A percentile compares a stretch with the other conserved stretches of the same genome.
Evolutionary conservation across 2,888 invertebrate species (phyloP).

Genomic region (Crepidodera aurea): DNA sequence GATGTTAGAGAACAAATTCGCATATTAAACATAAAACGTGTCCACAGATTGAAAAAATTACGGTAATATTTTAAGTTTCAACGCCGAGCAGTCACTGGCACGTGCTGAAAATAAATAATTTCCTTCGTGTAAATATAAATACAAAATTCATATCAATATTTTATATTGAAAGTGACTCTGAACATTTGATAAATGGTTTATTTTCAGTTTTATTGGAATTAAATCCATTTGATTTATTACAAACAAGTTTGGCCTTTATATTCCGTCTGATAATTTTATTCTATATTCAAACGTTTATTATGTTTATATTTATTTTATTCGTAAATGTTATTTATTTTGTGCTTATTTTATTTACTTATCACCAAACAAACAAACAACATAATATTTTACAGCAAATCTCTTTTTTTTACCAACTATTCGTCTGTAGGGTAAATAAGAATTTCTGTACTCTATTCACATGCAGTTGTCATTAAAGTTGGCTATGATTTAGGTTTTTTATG

Average conservation of each 20-base stretch:
- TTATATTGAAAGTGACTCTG: constrained; percentile 35
- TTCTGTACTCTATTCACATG: too few species aligned
- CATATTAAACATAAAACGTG: neutral
- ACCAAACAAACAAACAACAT: too few species aligned
- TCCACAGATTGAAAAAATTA: constrained; percentile 16
- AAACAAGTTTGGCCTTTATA: constrained; percentile 10
- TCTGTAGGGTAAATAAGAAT: too few species aligned
- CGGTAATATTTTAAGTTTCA: constrained; percentile 26
- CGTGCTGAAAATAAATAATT: constrained; percentile 33
- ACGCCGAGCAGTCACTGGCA: constrained; percentile 29
- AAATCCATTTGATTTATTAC: constrained; percentile 20
- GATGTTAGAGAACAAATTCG: too few species aligned
- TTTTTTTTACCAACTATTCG: too few species aligned
- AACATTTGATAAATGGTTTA: constrained; percentile 32
- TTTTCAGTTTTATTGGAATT: constrained; percentile 36
- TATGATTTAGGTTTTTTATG: too few species aligned
- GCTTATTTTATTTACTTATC: neutral
- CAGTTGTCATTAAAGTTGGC: too few species aligned
- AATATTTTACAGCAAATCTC: too few species aligned
- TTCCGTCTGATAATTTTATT: constrained; percentile 7
- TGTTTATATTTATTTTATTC: neutral
- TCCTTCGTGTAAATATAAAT: constrained; percentile 26
- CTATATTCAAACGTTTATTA: neutral
- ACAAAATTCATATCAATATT: constrained; percentile 33
- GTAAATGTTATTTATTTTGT: neutral